Evolutionary conservation across 1,140 invertebrate species (phyloP).

Genomic region (Habropoda laboriosa): DNA sequence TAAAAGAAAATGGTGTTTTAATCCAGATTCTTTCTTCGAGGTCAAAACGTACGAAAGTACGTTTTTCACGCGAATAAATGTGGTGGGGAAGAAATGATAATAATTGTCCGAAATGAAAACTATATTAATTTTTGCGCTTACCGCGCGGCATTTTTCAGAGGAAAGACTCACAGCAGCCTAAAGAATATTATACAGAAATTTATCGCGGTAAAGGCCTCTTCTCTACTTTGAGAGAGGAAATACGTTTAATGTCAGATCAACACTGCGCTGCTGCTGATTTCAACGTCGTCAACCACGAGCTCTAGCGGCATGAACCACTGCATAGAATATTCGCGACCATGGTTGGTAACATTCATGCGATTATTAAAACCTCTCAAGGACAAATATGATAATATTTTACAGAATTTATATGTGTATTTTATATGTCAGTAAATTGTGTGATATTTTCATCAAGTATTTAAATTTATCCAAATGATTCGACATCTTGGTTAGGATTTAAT

Average conservation of each 20-base stretch:
- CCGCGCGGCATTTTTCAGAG: constrained; percentile 46
- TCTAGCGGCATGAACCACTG: constrained; percentile 37
- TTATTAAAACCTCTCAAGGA: background rate
- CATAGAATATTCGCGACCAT: constrained; percentile 21
- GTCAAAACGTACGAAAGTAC: constrained; percentile 18
- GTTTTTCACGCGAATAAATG: background rate
- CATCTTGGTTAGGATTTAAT: background rate
- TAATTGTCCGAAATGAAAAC: background rate
- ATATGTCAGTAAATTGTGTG: background rate
- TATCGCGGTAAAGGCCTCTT: background rate
- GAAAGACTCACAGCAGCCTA: background rate
- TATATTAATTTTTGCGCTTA: constrained; percentile 33
- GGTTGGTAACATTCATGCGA: constrained; percentile 1
- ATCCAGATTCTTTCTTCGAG: background rate
- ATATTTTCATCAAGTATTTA: background rate
- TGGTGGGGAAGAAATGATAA: constrained; percentile 11
- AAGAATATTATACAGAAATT: constrained; percentile 40
- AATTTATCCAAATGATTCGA: background rate
- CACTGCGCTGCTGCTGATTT: constrained; percentile 48
- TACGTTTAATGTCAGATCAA: constrained; percentile 43
- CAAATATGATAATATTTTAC: background rate
- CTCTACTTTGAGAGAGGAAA: constrained; percentile 16
- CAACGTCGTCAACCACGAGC: constrained; percentile 43
- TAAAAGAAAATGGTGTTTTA: constrained; percentile 74
- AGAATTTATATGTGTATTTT: background rate